Base-by-base conservation (phyloP, 1,140 invertebrate species). In the Ylistrum balloti region DNA sequence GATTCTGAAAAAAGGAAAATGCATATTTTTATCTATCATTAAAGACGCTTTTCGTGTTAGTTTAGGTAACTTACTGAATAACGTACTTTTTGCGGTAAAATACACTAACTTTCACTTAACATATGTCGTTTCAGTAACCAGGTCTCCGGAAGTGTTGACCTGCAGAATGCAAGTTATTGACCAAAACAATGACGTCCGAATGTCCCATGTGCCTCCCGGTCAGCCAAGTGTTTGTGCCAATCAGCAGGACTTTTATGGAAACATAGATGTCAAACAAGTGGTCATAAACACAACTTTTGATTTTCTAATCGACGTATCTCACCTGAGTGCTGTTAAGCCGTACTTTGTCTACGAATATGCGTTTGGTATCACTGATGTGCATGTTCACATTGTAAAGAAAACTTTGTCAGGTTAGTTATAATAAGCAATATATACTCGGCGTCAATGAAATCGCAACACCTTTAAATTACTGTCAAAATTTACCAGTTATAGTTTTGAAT, bases 171-270 rank as follows among this genome's bases (percentile, higher is more conserved):
- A 74, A 28, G 11, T 74, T 7, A 74, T 74, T 17, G 56, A 74
- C 56, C 22, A 28, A 28, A 74, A 74, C n/a, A 74, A 28, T n/a
- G 56, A 74, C 56, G 56, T 17, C 3, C 56, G 56, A n/a, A 74
- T 74, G 56, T 74, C 56, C 0, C n/a, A 74, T 11, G 56, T 74
- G n/a, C 20, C 56, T 9, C 0, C 22, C 5, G 56, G 56, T 28
- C 56, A 74, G 28, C 56, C 56, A n/a, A 28, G 17, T 1, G 0
- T 28, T 28, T 74, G 56, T n/a, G n/a, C 56, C n/a, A 74, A 74
- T 74, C 56, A 74, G 56, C 56, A 74, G n/a, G 56, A 74, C 11
- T 74, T 74, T 28, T 74, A 74, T 11, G 56, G 56, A n/a, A 74
- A 74, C 56, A n/a, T 74, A 74, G 22, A 74, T 3, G 56, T 74